A percentile compares a stretch with the other conserved stretches of the same genome.
Evolutionary conservation across 2,797 vertebrate genomes (phyloP).

Genomic region (Synanceia verrucosa): DNA sequence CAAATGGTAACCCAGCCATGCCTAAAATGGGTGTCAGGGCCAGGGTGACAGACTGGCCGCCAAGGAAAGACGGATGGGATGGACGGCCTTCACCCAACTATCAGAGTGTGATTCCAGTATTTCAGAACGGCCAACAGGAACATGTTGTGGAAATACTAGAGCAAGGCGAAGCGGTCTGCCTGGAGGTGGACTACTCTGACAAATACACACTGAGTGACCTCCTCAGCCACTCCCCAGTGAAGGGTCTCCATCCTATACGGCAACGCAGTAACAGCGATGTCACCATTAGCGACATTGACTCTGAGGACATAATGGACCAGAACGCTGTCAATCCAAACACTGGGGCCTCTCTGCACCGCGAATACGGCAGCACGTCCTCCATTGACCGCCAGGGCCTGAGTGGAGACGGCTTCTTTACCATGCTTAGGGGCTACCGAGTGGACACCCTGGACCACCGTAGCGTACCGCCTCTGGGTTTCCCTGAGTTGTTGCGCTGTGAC

Average conservation of each 20-base stretch:
- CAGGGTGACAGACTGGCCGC: conserved; percentile 95
- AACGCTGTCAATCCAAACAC: conserved; percentile 96
- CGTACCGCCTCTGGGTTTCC: conserved; percentile 85
- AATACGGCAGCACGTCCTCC: conserved; percentile 97
- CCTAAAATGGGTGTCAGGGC: conserved; percentile 98
- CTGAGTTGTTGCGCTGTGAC: conserved; percentile 89
- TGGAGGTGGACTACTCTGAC: conserved; percentile 87
- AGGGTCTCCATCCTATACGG: conserved; percentile 92
- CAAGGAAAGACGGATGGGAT: conserved; percentile 92
- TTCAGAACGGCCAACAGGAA: conserved; percentile 90
- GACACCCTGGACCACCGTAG: conserved; percentile 89
- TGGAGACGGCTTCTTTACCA: conserved; percentile 91
- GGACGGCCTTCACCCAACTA: conserved; percentile 85
- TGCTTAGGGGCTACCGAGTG: conserved; percentile 89
- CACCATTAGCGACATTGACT: conserved; percentile 96
- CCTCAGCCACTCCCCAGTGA: conserved; percentile 88
- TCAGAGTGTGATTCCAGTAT: conserved; percentile 83
- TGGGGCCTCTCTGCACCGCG: conserved; percentile 92
- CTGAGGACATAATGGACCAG: conserved; percentile 93
- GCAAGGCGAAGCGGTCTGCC: conserved; percentile 78
- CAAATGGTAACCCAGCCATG: conserved; percentile 90
- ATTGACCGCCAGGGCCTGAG: conserved; percentile 93
- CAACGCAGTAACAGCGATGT: conserved; percentile 98
- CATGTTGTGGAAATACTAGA: conserved; percentile 80
- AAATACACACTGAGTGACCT: conserved; percentile 89